A percentile compares a stretch with the other conserved stretches of the same genome.
phyloP scores from a whole-genome alignment of 2,888 invertebrate species.

The Ochropleura plecta region DNA sequence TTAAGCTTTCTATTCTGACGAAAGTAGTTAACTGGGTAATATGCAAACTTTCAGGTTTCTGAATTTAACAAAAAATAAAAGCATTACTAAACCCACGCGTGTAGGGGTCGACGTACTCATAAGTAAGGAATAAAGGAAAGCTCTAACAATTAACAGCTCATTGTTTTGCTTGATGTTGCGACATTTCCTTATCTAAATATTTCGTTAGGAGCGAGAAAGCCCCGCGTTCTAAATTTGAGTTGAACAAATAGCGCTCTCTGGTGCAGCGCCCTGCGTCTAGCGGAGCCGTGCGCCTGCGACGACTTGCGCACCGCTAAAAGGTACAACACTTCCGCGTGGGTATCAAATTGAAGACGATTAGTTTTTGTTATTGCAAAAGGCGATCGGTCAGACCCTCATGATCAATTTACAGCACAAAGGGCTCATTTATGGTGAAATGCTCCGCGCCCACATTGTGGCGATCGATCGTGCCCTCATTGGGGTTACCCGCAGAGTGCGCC shows the following conservation, averaged over 20 bases:
- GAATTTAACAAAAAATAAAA: slow-evolving; percentile 50
- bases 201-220: slow-evolving; percentile 76
- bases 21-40: not conserved
- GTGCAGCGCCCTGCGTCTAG: slow-evolving; percentile 20
- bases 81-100: slow-evolving; percentile 74
- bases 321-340: slow-evolving; percentile 61
- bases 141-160: slow-evolving; percentile 86
- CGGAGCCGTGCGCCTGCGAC: slow-evolving; percentile 18
- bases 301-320: slow-evolving; percentile 24
- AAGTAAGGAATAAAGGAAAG: slow-evolving; percentile 75
- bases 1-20: not conserved
- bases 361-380: slow-evolving; percentile 84
- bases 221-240: slow-evolving; percentile 73
- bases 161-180: slow-evolving; percentile 85
- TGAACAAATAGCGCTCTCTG: slow-evolving; percentile 71
- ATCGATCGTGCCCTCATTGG: slow-evolving; percentile 88
- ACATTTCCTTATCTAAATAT: slow-evolving; percentile 85
- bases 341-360: slow-evolving; percentile 66
- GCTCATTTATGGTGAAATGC: slow-evolving; percentile 83
- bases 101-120: slow-evolving; percentile 79
- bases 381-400: slow-evolving; percentile 85
- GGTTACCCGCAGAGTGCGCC: slow-evolving; percentile 77
- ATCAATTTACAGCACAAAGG: slow-evolving; percentile 87
- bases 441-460: slow-evolving; percentile 82
- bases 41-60: slow-evolving; percentile 27